Conservation (phyloP, 2,888 invertebrate species). For the Cerastis rubricosa region DNA sequence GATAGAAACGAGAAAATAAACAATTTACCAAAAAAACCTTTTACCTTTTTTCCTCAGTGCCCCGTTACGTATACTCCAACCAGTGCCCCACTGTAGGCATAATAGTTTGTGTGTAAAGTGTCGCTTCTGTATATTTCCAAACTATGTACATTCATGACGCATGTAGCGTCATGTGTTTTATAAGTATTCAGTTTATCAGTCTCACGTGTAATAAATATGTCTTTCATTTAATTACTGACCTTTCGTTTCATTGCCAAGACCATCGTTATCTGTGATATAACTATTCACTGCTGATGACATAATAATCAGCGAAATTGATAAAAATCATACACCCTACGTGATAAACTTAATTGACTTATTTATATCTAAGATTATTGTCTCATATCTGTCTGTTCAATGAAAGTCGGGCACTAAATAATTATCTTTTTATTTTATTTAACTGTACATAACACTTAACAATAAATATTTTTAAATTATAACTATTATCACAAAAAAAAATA, state of each 20-base stretch:
- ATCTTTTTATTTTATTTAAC: neutral
- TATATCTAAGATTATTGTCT: neutral
- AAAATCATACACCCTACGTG: too few relatives aligned
- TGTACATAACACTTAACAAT: neutral
- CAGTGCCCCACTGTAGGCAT: too few relatives aligned
- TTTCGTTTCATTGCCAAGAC: neutral
- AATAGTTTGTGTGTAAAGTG: neutral
- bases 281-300: neutral
- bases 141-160: too few relatives aligned
- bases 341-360: too few relatives aligned
- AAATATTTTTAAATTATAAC: neutral
- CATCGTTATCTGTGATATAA: neutral
- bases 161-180: neutral
- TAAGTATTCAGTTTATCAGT: neutral
- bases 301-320: constrained; percentile 1
- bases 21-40: too few relatives aligned
- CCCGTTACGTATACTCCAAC: too few relatives aligned
- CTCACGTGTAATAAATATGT: neutral
- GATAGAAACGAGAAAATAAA: too few relatives aligned
- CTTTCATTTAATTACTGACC: neutral
- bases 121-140: neutral
- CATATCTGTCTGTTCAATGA: neutral
- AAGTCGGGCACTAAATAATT: neutral
- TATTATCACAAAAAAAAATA: constrained; percentile 22
- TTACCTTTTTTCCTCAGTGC: too few relatives aligned